These are phyloP conservation scores for Chrysaora quinquecirrha DNA, from an alignment of 30 jellyfish, hydroid and myxozoan species.

Conservation along the genomic window DNA sequence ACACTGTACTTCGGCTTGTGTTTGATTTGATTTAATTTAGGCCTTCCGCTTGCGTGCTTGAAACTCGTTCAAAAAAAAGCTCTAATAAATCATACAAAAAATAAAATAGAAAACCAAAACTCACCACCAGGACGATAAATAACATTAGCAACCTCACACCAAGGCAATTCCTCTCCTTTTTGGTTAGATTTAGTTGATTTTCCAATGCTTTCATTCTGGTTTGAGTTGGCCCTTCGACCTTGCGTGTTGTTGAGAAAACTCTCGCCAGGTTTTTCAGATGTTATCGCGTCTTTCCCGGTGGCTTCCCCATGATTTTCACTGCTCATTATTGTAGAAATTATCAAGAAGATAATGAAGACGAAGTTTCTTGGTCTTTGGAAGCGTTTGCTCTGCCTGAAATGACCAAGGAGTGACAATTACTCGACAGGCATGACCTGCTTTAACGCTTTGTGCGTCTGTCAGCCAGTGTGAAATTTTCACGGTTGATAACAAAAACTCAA, in stretches of 20 bases:
- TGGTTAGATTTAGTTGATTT: conserved; percentile 66
- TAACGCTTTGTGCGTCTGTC: conserved; percentile 20
- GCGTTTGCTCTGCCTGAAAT: neutral
- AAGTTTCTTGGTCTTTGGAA: neutral
- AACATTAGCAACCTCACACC: conserved; percentile 65
- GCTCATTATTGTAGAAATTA: conserved; percentile 21
- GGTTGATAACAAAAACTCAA: neutral
- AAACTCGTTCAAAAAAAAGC: neutral
- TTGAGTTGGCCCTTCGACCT: conserved; percentile 14
- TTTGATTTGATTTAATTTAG: neutral
- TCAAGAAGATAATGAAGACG: neutral
- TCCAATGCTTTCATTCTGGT: conserved; percentile 23
- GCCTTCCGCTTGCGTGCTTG: neutral
- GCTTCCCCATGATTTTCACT: conserved; percentile 30
- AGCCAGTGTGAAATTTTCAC: neutral
- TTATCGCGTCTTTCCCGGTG: conserved; percentile 13
- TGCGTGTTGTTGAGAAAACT: conserved; percentile 5
- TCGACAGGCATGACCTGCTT: conserved; percentile 4
- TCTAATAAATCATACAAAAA: neutral
- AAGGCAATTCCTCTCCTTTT: conserved; percentile 91
- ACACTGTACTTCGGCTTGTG: too few relatives aligned
- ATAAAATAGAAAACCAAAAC: neutral
- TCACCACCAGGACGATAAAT: conserved; percentile 89
- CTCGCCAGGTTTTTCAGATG: neutral
- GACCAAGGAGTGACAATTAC: neutral